These are phyloP conservation scores for Callyntrura guangdongensis DNA, from an alignment of 2,888 invertebrate genomes.

Conservation along the genomic window DNA sequence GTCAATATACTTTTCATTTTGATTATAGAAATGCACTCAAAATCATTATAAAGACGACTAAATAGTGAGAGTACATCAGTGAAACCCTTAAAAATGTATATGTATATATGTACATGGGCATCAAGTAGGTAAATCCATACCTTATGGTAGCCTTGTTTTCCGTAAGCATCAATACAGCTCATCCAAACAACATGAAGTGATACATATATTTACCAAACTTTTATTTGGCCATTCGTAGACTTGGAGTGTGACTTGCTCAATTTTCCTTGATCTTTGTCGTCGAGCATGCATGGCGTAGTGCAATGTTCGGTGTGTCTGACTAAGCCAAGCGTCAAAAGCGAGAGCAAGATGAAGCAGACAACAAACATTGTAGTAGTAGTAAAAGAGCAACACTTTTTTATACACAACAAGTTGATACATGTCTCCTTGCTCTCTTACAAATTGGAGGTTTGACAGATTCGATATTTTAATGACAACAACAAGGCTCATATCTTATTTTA, in stretches of 20 bases:
- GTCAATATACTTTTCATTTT: conserved; percentile 72
- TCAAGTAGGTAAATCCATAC: not conserved
- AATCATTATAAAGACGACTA: conserved; percentile 66
- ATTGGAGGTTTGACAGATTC: conserved; percentile 80
- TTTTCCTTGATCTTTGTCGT: conserved; percentile 70
- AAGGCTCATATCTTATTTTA: conserved; percentile 75
- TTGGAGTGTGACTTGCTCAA: conserved; percentile 56
- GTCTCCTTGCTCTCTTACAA: conserved; percentile 77
- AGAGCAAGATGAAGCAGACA: conserved; percentile 26
- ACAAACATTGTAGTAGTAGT: conserved; percentile 41
- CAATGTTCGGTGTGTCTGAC: not conserved
- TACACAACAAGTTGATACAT: conserved; percentile 74
- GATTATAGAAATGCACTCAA: conserved; percentile 67
- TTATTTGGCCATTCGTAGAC: conserved; percentile 41
- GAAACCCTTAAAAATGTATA: not conserved
- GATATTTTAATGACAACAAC: conserved; percentile 78
- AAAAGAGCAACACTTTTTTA: conserved; percentile 58
- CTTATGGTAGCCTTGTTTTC: not conserved
- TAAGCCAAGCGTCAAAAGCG: not conserved
- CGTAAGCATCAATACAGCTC: not conserved
- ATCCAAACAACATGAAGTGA: too few species aligned
- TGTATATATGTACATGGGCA: not conserved
- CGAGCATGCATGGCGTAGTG: conserved; percentile 37
- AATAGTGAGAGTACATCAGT: conserved; percentile 16
- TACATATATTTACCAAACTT: not conserved